Base-by-base conservation (phyloP, 1,140 invertebrate species). In the Lysiphlebus fabarum region DNA sequence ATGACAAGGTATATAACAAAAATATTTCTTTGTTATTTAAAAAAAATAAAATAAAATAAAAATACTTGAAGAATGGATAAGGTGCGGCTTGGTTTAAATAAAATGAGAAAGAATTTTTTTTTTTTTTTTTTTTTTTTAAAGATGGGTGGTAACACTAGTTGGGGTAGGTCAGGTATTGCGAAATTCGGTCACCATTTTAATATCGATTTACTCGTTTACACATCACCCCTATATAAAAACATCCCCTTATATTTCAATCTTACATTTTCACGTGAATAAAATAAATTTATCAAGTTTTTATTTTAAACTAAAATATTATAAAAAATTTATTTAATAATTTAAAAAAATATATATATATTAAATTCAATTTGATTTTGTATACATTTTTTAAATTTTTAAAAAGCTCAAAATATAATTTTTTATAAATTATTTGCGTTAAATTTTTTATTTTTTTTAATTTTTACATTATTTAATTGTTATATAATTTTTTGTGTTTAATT, bases 101-200 rank as follows among this genome's bases (percentile, higher is more conserved):
- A 42, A 41, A 47, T 59, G 59, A 49, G 59, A 59, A 49, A 54
- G 56, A 26, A 26, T 26, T 26, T 26, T 26, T 26, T 26, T n/a
- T n/a, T n/a, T n/a, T n/a, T n/a, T n/a, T n/a, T n/a, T n/a, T n/a
- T n/a, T n/a, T 26, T 26, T 26, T 26, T 26, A 4, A 26, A 26
- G 17, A 26, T 26, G 54, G 54, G 54, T 56, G 54, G 54, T 34
- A 56, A 9, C 34, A 56, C 44, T 11, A 37, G 69, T 77, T 78
- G 69, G 68, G 74, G 74, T 70, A 78, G 77, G 77, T 79, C 72
- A 71, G 63, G 61, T 5, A 5, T 62, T 67, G 65, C 68, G 76
- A 71, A 79, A 79, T 78, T 79, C 77, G 77, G 77, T 78, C 75
- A 79, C 77, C 76, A 77, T 79, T 79, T 78, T 78, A 74, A 72